Percentiles rank a stretch among this genome's conserved stretches.
phyloP scores from a whole-genome alignment of 2,888 invertebrate species.

The Pinctada fucata region DNA sequence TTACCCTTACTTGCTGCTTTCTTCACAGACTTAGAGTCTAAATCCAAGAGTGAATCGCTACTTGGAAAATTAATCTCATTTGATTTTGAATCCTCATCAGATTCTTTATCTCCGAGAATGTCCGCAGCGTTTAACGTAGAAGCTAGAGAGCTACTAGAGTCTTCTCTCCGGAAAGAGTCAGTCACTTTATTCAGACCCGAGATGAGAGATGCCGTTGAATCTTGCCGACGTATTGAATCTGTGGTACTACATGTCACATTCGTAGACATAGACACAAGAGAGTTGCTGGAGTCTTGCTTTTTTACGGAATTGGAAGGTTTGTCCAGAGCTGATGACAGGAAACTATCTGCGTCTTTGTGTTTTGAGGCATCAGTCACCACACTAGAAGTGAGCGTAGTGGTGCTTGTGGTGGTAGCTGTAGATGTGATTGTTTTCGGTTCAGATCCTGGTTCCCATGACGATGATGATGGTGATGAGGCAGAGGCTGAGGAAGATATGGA shows the following conservation, averaged over 20 bases:
- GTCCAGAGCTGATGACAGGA: constrained; percentile 8
- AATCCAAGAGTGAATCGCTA: too few species aligned
- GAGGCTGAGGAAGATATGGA: constrained; percentile 5
- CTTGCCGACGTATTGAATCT: constrained; percentile 3
- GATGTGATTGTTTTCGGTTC: constrained; percentile 18
- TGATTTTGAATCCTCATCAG: constrained; percentile 36
- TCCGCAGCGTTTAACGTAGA: constrained; percentile 42
- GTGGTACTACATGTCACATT: not conserved
- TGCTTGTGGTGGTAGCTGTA: constrained; percentile 42
- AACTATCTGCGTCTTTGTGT: constrained; percentile 15
- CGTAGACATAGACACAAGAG: not conserved
- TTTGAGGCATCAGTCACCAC: constrained; percentile 29
- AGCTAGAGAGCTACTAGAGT: constrained; percentile 7
- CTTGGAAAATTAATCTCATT: not conserved
- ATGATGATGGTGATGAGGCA: not conserved
- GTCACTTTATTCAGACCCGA: constrained; percentile 7
- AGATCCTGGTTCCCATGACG: constrained; percentile 11
- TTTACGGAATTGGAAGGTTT: not conserved
- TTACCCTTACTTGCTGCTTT: not conserved
- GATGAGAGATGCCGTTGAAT: not conserved
- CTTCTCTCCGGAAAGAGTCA: not conserved
- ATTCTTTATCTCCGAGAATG: constrained; percentile 24
- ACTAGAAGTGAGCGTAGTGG: constrained; percentile 43
- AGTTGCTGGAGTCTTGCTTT: constrained; percentile 6
- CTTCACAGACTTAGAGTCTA: not conserved